Evolutionary conservation across 2,888 invertebrate species (phyloP).

Genomic region (Mythimna pallens): DNA sequence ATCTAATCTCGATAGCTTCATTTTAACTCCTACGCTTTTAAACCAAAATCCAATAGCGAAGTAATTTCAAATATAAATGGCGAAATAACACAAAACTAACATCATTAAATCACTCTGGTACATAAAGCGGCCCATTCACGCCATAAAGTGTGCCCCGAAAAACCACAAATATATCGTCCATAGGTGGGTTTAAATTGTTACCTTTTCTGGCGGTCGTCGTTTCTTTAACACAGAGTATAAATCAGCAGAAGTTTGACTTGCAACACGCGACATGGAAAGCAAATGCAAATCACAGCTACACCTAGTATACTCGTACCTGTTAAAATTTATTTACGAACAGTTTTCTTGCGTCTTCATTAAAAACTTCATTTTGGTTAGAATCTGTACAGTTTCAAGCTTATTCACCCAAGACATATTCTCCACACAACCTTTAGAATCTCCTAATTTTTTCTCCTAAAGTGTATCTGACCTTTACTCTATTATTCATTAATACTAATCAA

Average conservation of each 20-base stretch:
- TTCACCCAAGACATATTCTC: too few species aligned
- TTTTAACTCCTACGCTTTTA: not conserved
- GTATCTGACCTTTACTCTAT: too few species aligned
- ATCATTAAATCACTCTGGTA: slow-evolving; percentile 62
- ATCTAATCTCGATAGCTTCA: not conserved
- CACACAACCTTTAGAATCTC: too few species aligned
- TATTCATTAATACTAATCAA: too few species aligned
- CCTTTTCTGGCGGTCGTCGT: slow-evolving; percentile 58
- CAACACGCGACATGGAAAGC: not conserved
- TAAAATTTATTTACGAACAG: too few species aligned
- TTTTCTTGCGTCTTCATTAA: too few species aligned
- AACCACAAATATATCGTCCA: slow-evolving; percentile 65
- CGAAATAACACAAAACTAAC: slow-evolving; percentile 46
- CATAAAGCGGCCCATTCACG: slow-evolving; percentile 66
- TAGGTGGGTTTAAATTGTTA: slow-evolving; percentile 77
- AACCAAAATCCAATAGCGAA: slow-evolving; percentile 17
- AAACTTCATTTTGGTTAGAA: too few species aligned
- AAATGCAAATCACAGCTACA: too few species aligned
- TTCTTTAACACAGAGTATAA: slow-evolving; percentile 14
- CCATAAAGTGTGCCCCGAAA: slow-evolving; percentile 61
- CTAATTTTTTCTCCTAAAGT: too few species aligned
- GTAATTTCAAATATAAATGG: slow-evolving; percentile 27
- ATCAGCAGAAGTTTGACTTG: slow-evolving; percentile 46
- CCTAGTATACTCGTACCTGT: too few species aligned
- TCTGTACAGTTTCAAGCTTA: too few species aligned